Percentiles rank a stretch among this genome's conserved stretches.
Conservation (phyloP, 2,888 invertebrate genomes). For the Odontomyia ornata region DNA sequence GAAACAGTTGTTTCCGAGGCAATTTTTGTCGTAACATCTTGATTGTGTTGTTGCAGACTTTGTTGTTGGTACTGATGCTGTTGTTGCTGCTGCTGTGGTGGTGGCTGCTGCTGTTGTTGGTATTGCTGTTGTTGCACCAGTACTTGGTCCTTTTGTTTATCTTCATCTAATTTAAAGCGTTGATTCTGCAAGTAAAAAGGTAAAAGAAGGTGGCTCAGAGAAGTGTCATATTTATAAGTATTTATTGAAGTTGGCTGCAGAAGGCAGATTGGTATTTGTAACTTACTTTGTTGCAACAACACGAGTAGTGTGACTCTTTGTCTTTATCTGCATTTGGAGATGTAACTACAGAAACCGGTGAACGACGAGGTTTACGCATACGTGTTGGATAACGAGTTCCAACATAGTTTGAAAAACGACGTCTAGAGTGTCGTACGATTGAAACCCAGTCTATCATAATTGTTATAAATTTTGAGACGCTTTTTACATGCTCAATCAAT, state of each 20-base stretch:
- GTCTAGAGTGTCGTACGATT: slow-evolving; percentile 75
- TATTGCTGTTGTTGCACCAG: slow-evolving; percentile 23
- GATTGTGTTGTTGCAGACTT: slow-evolving; percentile 38
- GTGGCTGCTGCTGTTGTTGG: slow-evolving; percentile 19
- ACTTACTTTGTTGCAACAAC: slow-evolving; percentile 62
- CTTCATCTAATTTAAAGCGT: slow-evolving; percentile 60
- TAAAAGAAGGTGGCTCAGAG: neutral
- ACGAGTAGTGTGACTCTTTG: slow-evolving; percentile 54
- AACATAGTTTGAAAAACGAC: slow-evolving; percentile 77
- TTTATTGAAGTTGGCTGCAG: too few species aligned
- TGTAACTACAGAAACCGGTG: slow-evolving; percentile 54
- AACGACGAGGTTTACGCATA: slow-evolving; percentile 69
- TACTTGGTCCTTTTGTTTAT: slow-evolving; percentile 55
- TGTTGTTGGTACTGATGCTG: slow-evolving; percentile 31
- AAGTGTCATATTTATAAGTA: too few species aligned
- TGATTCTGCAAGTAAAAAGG: slow-evolving; percentile 58
- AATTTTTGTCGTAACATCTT: slow-evolving; percentile 38
- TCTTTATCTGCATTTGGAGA: slow-evolving; percentile 53
- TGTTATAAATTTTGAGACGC: slow-evolving; percentile 29
- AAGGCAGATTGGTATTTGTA: too few species aligned
- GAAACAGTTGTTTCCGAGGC: slow-evolving; percentile 43
- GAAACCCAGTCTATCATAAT: slow-evolving; percentile 81
- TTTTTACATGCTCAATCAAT: neutral
- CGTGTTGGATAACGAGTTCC: slow-evolving; percentile 71
- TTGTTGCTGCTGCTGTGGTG: slow-evolving; percentile 13